Base-by-base conservation (phyloP, 2,888 invertebrate species). In the Caenorhabditis sp. region DNA sequence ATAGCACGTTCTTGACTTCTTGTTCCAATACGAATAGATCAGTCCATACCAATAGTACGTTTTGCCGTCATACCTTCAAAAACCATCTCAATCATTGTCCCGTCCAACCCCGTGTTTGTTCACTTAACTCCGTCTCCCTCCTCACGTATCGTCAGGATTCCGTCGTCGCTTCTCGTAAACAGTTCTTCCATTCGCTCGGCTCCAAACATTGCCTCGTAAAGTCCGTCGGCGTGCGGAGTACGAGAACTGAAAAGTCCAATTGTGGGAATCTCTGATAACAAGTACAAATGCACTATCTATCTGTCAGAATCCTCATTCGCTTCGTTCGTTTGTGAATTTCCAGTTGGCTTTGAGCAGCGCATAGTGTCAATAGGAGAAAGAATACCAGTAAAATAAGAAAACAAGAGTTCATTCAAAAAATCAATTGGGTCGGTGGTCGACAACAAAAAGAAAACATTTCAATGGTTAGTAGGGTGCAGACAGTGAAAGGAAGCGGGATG, bases 21-120 rank as follows among this genome's bases (percentile, higher is more conserved):
- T 15, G 18, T 50, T 69, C 68, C 68, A 69, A 9, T 40, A 58
- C 2, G 68, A 69, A 28, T 69, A 69, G 2, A 69, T 5, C 24
- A 58, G 11, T 50, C 68, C 68, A 24, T 69, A 69, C 68, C 68
- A 69, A 24, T 69, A 69, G 22, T 58, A 69, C 26, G 44, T 69
- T 35, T 15, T 18, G 8, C 58, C 68, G 15, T 58, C 35, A 24
- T 58, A 35, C 13, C 35, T 15, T 2, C 55, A 26, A 28, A 26
- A 32, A 32, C 32, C n/a, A n/a, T n/a, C 4, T 32, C 32, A 32
- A 32, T 32, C 13, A 1, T 44, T 13, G n/a, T 58, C 32, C 50
- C 11, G n/a, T 18, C 2, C 4, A 47, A 40, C 15, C 5, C 2
- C 15, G 13, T 15, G 15, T 18, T 47, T 47, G 47, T 20, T 18